Conservation (phyloP, 37 sponge, comb jelly and placozoan genomes). For the Tethya wilhelma region DNA sequence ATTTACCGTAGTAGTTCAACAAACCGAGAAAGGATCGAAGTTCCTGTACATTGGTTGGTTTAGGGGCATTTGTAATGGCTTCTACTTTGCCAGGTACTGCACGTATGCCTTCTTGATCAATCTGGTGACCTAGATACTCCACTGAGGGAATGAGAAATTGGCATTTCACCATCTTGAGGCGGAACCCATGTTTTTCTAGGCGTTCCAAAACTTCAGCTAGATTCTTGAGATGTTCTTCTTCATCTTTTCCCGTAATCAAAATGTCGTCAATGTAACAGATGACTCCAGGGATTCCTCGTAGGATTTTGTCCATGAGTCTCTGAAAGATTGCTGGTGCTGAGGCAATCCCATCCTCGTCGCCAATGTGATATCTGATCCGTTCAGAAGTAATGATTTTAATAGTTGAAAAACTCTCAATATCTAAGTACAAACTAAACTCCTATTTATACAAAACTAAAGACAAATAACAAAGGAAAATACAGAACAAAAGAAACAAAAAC, state of each 20-base stretch:
- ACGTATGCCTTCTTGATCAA: neutral
- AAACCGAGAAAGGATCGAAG: neutral
- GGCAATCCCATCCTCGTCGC: slow-evolving; percentile 42
- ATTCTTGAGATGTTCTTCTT: slow-evolving; percentile 6
- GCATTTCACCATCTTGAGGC: slow-evolving; percentile 17
- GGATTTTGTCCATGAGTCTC: slow-evolving; percentile 1
- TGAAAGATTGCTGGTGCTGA: slow-evolving; percentile 39
- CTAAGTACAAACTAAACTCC: no score
- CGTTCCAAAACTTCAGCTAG: slow-evolving; percentile 16
- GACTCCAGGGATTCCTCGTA: slow-evolving; percentile 8
- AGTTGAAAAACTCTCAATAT: no score
- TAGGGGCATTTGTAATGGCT: neutral
- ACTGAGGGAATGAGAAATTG: neutral
- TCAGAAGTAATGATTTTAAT: no score
- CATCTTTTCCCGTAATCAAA: slow-evolving; percentile 1
- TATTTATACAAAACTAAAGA: no score
- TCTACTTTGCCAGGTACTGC: neutral
- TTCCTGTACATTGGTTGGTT: neutral
- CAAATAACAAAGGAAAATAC: no score
- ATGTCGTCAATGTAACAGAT: slow-evolving; percentile 40
- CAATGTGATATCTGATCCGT: no score
- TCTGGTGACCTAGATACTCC: no score
- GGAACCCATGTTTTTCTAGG: neutral
- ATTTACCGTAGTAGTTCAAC: slow-evolving; percentile 42
- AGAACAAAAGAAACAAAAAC: no score